Evolutionary conservation across 30 jellyfish, hydroid and myxozoan species (phyloP).

Genomic region (Aurelia sp.): DNA sequence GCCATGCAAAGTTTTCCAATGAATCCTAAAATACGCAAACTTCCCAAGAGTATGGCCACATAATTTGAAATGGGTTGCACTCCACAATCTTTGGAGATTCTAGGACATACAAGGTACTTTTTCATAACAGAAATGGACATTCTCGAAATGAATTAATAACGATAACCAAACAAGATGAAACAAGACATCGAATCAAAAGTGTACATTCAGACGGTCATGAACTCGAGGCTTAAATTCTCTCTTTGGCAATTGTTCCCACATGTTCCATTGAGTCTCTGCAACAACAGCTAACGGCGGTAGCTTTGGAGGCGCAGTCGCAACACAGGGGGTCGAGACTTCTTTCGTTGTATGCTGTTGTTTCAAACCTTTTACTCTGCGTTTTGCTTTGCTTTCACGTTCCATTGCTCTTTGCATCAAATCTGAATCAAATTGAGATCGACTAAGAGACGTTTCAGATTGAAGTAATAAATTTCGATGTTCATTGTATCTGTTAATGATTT

Average conservation of each 20-base stretch:
- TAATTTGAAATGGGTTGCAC: too few species aligned
- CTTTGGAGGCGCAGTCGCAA: conserved; percentile 47
- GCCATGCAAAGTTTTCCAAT: too few species aligned
- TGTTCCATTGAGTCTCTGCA: conserved; percentile 43
- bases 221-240: conserved; percentile 33
- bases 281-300: conserved; percentile 72
- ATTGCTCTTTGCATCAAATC: conserved; percentile 14
- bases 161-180: neutral
- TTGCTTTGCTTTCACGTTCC: conserved; percentile 39
- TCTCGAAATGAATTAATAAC: neutral
- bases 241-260: conserved; percentile 50
- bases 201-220: conserved; percentile 57
- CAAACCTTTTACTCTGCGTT: conserved; percentile 20
- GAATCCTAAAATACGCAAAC: too few species aligned
- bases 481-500: conserved; percentile 32
- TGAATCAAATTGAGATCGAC: conserved; percentile 45
- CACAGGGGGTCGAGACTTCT: neutral
- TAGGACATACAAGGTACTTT: too few species aligned
- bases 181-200: conserved; percentile 13
- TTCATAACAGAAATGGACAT: neutral
- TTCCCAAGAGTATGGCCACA: too few species aligned
- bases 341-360: neutral
- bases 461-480: conserved; percentile 47
- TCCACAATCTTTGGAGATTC: too few species aligned
- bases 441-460: conserved; percentile 55